phyloP scores from a whole-genome alignment of 2,888 invertebrate species.

The Volucella inanis region DNA sequence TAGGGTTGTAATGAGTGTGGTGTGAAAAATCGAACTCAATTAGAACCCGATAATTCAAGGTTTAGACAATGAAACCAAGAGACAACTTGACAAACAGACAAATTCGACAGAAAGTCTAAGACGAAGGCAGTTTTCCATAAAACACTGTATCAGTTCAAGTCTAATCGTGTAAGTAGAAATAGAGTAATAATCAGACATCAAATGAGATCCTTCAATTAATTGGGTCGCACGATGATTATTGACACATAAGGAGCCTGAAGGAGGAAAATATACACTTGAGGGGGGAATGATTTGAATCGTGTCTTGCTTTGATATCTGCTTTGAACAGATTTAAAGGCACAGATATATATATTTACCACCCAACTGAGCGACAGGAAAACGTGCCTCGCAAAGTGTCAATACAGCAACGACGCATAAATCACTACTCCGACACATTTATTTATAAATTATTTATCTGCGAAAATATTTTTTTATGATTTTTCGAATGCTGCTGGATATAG shows the following conservation, averaged over 20 bases:
- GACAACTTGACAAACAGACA: not conserved
- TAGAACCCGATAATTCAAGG: conserved; percentile 48
- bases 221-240: conserved; percentile 3
- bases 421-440: conserved; percentile 23
- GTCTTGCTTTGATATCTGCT: not conserved
- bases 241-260: not conserved
- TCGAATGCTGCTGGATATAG: conserved; percentile 15
- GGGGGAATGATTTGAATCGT: not conserved
- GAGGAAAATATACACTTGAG: not conserved
- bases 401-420: conserved; percentile 22
- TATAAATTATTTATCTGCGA: conserved; percentile 40
- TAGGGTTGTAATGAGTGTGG: conserved; percentile 5
- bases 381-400: not conserved
- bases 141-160: too few relatives aligned
- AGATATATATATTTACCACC: conserved; percentile 3
- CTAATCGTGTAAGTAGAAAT: too few relatives aligned
- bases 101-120: too few relatives aligned
- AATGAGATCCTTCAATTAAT: not conserved
- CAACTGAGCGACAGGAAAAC: too few relatives aligned
- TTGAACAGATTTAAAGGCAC: not conserved
- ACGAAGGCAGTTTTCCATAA: too few relatives aligned
- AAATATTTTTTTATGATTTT: conserved; percentile 55
- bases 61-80: not conserved
- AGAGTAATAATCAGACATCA: not conserved
- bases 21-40: conserved; percentile 68